phyloP scores from a whole-genome alignment of 2,797 vertebrate species.

The Anabas testudineus region DNA sequence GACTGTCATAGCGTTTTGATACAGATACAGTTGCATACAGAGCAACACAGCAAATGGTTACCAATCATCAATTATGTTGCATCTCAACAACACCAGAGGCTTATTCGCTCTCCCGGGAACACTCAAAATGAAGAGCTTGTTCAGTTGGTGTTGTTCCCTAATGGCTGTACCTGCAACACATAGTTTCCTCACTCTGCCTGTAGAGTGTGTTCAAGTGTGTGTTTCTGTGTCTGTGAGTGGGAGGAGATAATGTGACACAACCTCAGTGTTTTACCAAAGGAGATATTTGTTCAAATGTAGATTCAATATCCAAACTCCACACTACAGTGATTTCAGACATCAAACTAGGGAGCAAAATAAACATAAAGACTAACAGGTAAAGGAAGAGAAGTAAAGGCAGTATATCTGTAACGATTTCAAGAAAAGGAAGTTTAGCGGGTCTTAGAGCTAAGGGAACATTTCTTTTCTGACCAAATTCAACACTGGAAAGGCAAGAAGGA shows the following conservation, averaged over 20 bases:
- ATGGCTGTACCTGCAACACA: constrained; percentile 44
- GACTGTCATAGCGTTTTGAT: constrained; percentile 53
- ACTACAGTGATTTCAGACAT: no score
- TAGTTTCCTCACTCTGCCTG: constrained; percentile 36
- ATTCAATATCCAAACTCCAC: constrained; percentile 4
- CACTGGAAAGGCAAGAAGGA: not conserved
- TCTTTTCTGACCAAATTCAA: not conserved
- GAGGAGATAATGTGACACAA: constrained; percentile 35
- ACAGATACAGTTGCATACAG: constrained; percentile 32
- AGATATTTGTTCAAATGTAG: constrained; percentile 13
- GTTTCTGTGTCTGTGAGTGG: constrained; percentile 32
- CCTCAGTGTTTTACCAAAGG: constrained; percentile 9
- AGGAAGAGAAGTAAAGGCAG: no score
- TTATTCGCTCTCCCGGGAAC: constrained; percentile 50
- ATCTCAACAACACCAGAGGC: constrained; percentile 56
- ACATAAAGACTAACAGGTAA: no score
- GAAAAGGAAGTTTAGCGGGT: no score
- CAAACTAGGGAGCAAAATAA: no score
- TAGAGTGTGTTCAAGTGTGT: constrained; percentile 35
- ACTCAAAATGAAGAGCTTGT: constrained; percentile 56
- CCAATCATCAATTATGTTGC: constrained; percentile 63
- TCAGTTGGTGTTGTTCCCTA: constrained; percentile 53
- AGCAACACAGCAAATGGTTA: constrained; percentile 38
- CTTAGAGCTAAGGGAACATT: no score
- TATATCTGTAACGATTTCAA: no score